Base-by-base conservation (phyloP, 1,140 invertebrate genomes). In the Adelges cooleyi region DNA sequence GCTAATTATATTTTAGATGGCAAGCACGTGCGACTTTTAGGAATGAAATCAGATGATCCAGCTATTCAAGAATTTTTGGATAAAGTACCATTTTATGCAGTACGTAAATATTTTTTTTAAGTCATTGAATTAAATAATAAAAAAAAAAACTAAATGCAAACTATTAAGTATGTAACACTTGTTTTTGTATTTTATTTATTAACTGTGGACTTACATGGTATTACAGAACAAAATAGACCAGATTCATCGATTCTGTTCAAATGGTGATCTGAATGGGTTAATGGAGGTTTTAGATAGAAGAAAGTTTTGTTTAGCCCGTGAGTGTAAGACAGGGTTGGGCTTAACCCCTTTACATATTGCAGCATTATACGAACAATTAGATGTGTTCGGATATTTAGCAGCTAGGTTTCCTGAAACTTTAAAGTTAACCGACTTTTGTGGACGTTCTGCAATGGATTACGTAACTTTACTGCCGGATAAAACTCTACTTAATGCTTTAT, bases 311-410 rank as follows among this genome's bases (percentile, higher is more conserved):
- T 81, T 91, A 44, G 89, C 90, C 8, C 82, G 87, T 69, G 89
- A 95, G 75, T 79, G 80, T 56, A 80, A 83, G 67, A 87, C 86
- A 46, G 81, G 88, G 36, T 85, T 89, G 70, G 90, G 92, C n/a
- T 85, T 92, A 23, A 93, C 92, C 1, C 88, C 94, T 2, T 77
- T 98, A 40, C 95, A 98, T 75, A 92, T 94, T 52, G 92, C 93
- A 9, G 86, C 89, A 0, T 80, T 95, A 65, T 89, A 86, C 74
- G 86, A 86, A 27, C 82, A 86, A 72, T 40, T 42, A 27, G 25
- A 53, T 27, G 33, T 71, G 20, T 62, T 65, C 40, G 73, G 73
- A 20, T 79, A 78, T 66, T 62, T 71, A 18, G 69, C 67, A 9
- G 68, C 76, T 44, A 83, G 89, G 70, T 92, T 92, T 79, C 89